Evolutionary conservation across 2,797 vertebrate genomes (phyloP).

Genomic region (Allobates femoralis): DNA sequence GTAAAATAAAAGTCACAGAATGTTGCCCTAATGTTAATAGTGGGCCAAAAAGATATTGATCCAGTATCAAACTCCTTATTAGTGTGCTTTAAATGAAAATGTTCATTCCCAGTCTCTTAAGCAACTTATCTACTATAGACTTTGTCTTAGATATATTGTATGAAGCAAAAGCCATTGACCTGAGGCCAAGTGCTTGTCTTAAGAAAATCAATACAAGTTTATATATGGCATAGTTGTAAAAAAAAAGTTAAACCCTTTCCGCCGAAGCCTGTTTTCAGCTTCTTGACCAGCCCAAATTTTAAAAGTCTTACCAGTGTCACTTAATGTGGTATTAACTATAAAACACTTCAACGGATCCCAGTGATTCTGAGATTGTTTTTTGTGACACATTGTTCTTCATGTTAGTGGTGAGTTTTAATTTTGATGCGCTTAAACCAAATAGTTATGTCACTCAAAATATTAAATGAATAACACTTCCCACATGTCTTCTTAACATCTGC

Average conservation of each 20-base stretch:
- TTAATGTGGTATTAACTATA: too few species aligned
- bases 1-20: neutral
- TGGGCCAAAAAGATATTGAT: constrained; percentile 35
- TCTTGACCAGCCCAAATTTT: too few species aligned
- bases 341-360: too few species aligned
- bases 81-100: constrained; percentile 7
- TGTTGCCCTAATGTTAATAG: neutral
- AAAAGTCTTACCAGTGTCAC: too few species aligned
- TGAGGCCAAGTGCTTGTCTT: constrained; percentile 11
- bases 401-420: too few species aligned
- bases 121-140: constrained; percentile 18
- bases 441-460: too few species aligned
- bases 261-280: too few species aligned
- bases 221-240: neutral
- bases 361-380: too few species aligned
- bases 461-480: too few species aligned
- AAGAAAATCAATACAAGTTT: constrained; percentile 29
- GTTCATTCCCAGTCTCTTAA: constrained; percentile 8
- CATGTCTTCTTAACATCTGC: too few species aligned
- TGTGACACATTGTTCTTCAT: too few species aligned
- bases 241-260: constrained; percentile 28
- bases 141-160: constrained; percentile 36
- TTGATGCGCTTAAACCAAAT: too few species aligned
- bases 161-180: constrained; percentile 36
- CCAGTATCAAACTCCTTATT: neutral